Evolutionary conservation across 2,888 invertebrate species (phyloP).

Genomic region (Heliconius cydno): DNA sequence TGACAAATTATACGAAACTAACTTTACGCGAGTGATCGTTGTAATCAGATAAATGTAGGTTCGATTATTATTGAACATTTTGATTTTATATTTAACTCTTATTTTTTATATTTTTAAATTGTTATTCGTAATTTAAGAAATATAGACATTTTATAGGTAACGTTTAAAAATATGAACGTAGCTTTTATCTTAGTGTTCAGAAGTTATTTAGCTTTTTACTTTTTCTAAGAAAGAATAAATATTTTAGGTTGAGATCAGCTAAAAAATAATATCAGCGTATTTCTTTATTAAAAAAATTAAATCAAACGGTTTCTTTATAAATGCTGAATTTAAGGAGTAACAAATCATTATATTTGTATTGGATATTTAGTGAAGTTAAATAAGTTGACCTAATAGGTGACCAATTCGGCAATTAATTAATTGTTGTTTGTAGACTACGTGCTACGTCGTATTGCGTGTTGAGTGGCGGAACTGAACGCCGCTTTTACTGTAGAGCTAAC

Average conservation of each 20-base stretch:
- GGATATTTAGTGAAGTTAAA: too few relatives aligned
- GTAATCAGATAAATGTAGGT: not conserved
- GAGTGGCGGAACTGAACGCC: not conserved
- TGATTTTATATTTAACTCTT: not conserved
- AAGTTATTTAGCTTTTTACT: too few relatives aligned
- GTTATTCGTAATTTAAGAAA: not conserved
- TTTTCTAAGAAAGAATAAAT: too few relatives aligned
- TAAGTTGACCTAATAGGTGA: too few relatives aligned
- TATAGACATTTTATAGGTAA: not conserved
- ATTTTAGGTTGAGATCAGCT: too few relatives aligned
- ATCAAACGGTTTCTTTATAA: too few relatives aligned
- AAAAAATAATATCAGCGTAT: too few relatives aligned
- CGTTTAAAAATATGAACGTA: not conserved
- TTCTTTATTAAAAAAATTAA: too few relatives aligned
- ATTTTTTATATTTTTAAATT: not conserved
- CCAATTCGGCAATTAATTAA: too few relatives aligned
- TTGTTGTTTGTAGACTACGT: too few relatives aligned
- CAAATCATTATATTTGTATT: too few relatives aligned
- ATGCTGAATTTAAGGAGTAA: too few relatives aligned
- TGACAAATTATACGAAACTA: constrained; percentile 68
- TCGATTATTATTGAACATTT: not conserved
- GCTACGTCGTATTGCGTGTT: not conserved
- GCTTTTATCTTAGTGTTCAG: not conserved
- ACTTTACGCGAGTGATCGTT: constrained; percentile 36
- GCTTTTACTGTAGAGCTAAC: not conserved